Base-by-base conservation (phyloP, 2,113 vertebrate species). In the Anhinga anhinga region DNA sequence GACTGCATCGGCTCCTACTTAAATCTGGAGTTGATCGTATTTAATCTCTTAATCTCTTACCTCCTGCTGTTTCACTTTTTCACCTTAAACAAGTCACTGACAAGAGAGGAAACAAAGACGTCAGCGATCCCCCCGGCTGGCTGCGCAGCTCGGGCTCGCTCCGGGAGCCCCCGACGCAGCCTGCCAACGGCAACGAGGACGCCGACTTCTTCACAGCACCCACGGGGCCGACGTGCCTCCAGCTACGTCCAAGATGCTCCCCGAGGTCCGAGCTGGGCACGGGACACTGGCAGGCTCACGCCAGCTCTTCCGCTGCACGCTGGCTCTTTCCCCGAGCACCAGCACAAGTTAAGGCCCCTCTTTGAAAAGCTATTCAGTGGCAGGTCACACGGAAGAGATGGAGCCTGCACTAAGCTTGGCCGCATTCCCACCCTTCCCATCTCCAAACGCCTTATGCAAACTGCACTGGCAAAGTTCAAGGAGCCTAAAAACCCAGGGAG, bases 11-110 rank as follows among this genome's bases (percentile, higher is more conserved):
- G 69, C 78, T 58, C 69, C 69, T 27, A 12, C 69, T 63, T 72
- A 53, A 71, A 49, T 10, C 45, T 32, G 2, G n/a, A 61, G 47
- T 1, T 27, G 81, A 90, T 71, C 16, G 0, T 4, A 47, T 29
- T 73, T 72, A 49, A 92, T 73, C 91, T 88, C 53, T 89, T 92
- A 71, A 92, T 63, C 93, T 76, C 85, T 94, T 53, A 77, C 92
- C 95, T 95, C 86, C 83, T 42, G 79, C 76, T 62, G 69, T 55
- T 94, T 93, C 85, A 76, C 89, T 97, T 95, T 83, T 94, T 82
- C 95, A 88, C 79, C 89, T 86, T 32, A 77, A 82, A 55, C 36
- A 12, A 94, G 61, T 17, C n/a, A 23, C 62, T 17, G n/a, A 59
- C 29, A 45, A 12, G 44, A 53, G 49, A 63, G 13, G 36, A 34